A percentile compares a stretch with the other conserved stretches of the same genome.
phyloP scores from a whole-genome alignment of 1,140 invertebrate species.

The Pararge aegeria region DNA sequence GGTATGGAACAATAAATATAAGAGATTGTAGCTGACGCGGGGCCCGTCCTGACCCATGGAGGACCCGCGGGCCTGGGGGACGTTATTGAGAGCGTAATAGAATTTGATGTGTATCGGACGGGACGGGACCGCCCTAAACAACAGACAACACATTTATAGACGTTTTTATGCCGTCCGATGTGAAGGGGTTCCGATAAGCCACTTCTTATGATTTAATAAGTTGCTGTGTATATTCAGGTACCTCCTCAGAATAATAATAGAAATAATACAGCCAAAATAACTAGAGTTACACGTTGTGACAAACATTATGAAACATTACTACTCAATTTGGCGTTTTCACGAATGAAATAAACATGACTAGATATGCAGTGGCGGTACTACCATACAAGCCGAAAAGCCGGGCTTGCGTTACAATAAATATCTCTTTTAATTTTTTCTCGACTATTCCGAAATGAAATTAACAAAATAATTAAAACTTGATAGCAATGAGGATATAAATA shows the following conservation, averaged over 20 bases:
- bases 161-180: neutral
- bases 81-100: constrained; percentile 11
- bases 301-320: too few species aligned
- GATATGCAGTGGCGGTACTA: too few species aligned
- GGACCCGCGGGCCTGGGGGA: neutral
- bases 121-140: constrained; percentile 1
- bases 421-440: too few species aligned
- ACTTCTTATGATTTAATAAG: neutral
- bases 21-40: neutral
- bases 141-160: constrained; percentile 1
- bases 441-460: too few species aligned
- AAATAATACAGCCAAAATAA: too few species aligned
- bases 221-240: neutral
- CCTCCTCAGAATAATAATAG: neutral
- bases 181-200: neutral
- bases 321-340: too few species aligned
- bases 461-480: too few species aligned
- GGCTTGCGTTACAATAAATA: too few species aligned
- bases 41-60: neutral
- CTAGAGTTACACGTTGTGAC: too few species aligned
- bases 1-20: neutral
- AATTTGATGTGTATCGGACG: constrained; percentile 13
- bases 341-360: too few species aligned
- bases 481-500: too few species aligned
- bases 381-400: too few species aligned